Percentiles rank a stretch among this genome's conserved stretches.
Evolutionary conservation across 2,888 invertebrate genomes (phyloP).

Genomic region (Onthophagus sagittarius): DNA sequence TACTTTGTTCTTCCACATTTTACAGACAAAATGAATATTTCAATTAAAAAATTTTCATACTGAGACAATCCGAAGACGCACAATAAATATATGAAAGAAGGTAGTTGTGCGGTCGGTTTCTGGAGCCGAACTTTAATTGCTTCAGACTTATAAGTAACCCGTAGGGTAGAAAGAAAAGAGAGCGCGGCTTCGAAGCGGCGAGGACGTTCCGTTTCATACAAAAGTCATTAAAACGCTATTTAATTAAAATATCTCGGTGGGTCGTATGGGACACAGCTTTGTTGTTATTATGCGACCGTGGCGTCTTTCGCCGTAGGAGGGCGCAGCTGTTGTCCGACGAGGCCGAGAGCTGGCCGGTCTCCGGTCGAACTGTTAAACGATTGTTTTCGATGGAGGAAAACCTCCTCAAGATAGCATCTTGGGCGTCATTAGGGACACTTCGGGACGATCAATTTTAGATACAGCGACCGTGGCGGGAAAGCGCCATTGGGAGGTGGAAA

Average conservation of each 20-base stretch:
- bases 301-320: slow-evolving; percentile 41
- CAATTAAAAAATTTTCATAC: neutral
- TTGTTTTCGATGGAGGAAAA: slow-evolving; percentile 17
- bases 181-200: neutral
- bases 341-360: slow-evolving; percentile 17
- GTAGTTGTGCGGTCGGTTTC: neutral
- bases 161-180: neutral
- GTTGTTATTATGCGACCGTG: slow-evolving; percentile 40
- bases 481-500: slow-evolving; percentile 12
- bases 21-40: neutral
- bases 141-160: slow-evolving; percentile 14
- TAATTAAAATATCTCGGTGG: slow-evolving; percentile 41
- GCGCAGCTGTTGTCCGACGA: slow-evolving; percentile 41
- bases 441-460: slow-evolving; percentile 22
- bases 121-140: neutral
- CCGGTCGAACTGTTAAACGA: slow-evolving; percentile 17
- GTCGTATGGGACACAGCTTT: slow-evolving; percentile 40
- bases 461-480: neutral
- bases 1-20: neutral
- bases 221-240: slow-evolving; percentile 31
- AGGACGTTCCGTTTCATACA: slow-evolving; percentile 16
- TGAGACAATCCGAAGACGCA: neutral
- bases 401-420: neutral
- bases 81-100: neutral
- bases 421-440: slow-evolving; percentile 23